Base-by-base conservation (phyloP, 2,797 vertebrate genomes). In the Natrix natrix region DNA sequence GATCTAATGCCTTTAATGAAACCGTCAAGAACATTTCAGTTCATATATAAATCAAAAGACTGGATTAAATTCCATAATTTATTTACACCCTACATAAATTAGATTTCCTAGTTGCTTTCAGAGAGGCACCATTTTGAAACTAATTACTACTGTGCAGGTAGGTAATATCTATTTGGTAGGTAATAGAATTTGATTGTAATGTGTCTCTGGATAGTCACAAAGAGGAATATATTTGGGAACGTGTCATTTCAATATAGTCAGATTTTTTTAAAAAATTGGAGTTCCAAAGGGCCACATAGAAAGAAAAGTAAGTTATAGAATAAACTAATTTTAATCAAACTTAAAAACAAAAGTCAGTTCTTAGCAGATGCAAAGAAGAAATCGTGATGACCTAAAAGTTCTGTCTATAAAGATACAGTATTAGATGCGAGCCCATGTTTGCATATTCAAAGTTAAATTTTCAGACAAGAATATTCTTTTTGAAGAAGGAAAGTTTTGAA, bases 1-100 rank as follows among this genome's bases (percentile, higher is more conserved):
- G n/a, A 52, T 54, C 26, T 93, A 88, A 94, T 94, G 94, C 83
- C 74, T 94, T 93, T 90, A 94, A 78, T 17, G 87, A 4, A 1
- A 88, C 14, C 37, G 3, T 86, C 86, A 56, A 32, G 28, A 83
- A 88, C 32, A 48, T 88, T 91, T 93, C 56, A 89, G 7, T 66
- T 91, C 11, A 55, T 16, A 52, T 59, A 56, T 54, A 37, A 63
- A 86, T 32, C 26, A 56, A 88, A 89, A 13, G 22, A 1, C 11
- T 89, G 43, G 8, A 11, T 54, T 88, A 14, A 88, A 61, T 91
- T 86, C 87, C 24, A 16, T 89, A 91, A 66, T 89, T 63, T 91
- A n/a, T 88, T 91, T 91, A 24, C 37, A 69, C 11, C 10, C 22
- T 69, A 78, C 63, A 91, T 57, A 20, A 78, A 78, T 13, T 61